Evolutionary conservation across 2,797 vertebrate genomes (phyloP).

Genomic region (Malacoraja senta): DNA sequence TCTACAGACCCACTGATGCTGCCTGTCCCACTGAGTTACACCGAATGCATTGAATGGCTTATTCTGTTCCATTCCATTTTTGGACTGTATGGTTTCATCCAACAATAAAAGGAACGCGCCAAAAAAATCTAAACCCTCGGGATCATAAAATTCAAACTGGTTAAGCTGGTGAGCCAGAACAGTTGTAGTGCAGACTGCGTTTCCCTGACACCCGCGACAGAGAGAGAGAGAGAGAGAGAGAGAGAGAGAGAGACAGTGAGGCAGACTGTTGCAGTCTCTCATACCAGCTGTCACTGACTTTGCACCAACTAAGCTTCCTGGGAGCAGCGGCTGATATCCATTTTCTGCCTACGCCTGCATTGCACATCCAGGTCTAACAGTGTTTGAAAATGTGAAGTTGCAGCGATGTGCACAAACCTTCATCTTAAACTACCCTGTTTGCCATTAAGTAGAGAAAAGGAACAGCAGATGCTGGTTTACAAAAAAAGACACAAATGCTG

Average conservation of each 20-base stretch:
- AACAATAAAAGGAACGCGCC: background rate
- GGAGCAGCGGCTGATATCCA: background rate
- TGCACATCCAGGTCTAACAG: background rate
- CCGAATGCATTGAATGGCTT: background rate
- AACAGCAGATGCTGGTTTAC: too few relatives aligned
- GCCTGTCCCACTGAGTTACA: too few relatives aligned
- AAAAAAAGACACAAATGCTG: too few relatives aligned
- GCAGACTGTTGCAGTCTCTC: background rate
- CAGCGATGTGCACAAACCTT: too few relatives aligned
- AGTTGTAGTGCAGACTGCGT: background rate
- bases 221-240: background rate
- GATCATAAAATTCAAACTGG: constrained; percentile 13
- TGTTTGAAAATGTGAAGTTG: background rate
- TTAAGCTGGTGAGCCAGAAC: background rate
- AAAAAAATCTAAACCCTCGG: background rate
- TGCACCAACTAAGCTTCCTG: background rate
- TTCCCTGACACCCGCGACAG: background rate
- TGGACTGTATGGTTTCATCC: background rate
- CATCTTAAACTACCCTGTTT: background rate
- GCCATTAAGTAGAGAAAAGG: too few relatives aligned
- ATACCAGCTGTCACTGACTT: background rate
- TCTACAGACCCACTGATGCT: too few relatives aligned
- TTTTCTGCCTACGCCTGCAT: background rate
- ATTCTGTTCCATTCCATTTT: background rate
- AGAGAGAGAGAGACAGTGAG: background rate